Evolutionary conservation across 2,888 invertebrate species (phyloP).

Genomic region (Masnerella sp.): DNA sequence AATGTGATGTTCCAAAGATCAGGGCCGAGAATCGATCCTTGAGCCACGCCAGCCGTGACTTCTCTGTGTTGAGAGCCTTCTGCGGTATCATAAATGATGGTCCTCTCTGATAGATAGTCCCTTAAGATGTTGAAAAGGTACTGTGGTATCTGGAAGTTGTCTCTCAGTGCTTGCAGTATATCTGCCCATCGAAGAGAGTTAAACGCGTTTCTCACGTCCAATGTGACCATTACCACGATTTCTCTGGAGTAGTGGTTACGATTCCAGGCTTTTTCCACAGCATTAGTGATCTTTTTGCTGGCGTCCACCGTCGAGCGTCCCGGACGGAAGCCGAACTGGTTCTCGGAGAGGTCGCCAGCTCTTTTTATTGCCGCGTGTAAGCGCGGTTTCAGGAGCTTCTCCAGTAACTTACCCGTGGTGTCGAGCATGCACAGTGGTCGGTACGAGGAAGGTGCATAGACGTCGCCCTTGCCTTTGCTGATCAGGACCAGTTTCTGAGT

Average conservation of each 20-base stretch:
- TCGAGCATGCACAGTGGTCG: slow-evolving; percentile 2
- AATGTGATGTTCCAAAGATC: slow-evolving; percentile 49
- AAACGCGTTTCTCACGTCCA: slow-evolving; percentile 9
- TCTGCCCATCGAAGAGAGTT: slow-evolving; percentile 1
- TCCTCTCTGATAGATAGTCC: slow-evolving; percentile 46
- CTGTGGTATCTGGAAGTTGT: background rate
- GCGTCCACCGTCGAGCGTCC: slow-evolving; percentile 10
- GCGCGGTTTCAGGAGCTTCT: background rate
- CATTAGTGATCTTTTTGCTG: background rate
- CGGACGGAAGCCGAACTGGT: slow-evolving; percentile 1
- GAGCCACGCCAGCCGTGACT: slow-evolving; percentile 52
- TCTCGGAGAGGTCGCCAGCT: background rate
- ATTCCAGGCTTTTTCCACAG: background rate
- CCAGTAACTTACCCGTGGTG: background rate
- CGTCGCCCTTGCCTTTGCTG: background rate
- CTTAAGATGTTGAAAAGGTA: background rate
- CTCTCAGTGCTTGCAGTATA: background rate
- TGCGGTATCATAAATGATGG: slow-evolving; percentile 27
- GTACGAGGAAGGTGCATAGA: background rate
- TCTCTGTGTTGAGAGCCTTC: slow-evolving; percentile 26
- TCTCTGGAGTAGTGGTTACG: slow-evolving; percentile 16
- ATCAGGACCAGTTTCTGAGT: background rate
- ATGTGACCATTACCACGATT: background rate
- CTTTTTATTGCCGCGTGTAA: background rate
- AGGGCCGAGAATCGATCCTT: slow-evolving; percentile 37